These are phyloP conservation scores for Rhingia rostrata DNA, from an alignment of 2,888 invertebrate genomes.

Conservation along the genomic window DNA sequence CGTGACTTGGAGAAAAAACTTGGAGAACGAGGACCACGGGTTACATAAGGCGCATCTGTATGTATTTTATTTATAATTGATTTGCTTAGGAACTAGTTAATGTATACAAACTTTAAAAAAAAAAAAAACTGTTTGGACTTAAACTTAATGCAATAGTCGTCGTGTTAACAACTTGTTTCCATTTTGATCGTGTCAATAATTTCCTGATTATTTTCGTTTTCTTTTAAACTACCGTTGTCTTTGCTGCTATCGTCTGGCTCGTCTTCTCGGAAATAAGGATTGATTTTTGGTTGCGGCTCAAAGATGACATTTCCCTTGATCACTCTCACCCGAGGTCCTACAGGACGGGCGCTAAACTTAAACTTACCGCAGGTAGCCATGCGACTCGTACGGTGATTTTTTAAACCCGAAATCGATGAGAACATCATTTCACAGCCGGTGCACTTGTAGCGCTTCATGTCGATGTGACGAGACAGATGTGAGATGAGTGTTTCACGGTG, in stretches of 20 bases:
- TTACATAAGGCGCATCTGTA: constrained; percentile 82
- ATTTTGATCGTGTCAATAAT: constrained; percentile 11
- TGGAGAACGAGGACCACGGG: constrained; percentile 85
- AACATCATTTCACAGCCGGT: constrained; percentile 80
- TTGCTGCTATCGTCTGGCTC: not conserved
- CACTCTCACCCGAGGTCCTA: constrained; percentile 81
- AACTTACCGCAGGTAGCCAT: constrained; percentile 80
- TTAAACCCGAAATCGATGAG: constrained; percentile 80
- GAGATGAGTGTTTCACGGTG: constrained; percentile 81
- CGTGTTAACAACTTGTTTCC: not conserved
- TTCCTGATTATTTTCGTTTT: constrained; percentile 9
- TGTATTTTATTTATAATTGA: constrained; percentile 43
- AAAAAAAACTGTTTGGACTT: constrained; percentile 6
- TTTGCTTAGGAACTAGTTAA: constrained; percentile 54
- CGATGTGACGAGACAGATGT: constrained; percentile 81
- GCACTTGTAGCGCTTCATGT: constrained; percentile 82
- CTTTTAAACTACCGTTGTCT: not conserved
- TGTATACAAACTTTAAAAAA: constrained; percentile 45
- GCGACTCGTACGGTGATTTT: constrained; percentile 79
- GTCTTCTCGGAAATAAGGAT: constrained; percentile 74
- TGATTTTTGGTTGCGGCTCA: constrained; percentile 80
- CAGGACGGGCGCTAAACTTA: constrained; percentile 80
- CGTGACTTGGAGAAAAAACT: constrained; percentile 84
- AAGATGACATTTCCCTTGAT: constrained; percentile 80
- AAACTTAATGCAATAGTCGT: constrained; percentile 1